phyloP scores from a whole-genome alignment of 2,113 vertebrate species.

The Drymodes brunneopygia region DNA sequence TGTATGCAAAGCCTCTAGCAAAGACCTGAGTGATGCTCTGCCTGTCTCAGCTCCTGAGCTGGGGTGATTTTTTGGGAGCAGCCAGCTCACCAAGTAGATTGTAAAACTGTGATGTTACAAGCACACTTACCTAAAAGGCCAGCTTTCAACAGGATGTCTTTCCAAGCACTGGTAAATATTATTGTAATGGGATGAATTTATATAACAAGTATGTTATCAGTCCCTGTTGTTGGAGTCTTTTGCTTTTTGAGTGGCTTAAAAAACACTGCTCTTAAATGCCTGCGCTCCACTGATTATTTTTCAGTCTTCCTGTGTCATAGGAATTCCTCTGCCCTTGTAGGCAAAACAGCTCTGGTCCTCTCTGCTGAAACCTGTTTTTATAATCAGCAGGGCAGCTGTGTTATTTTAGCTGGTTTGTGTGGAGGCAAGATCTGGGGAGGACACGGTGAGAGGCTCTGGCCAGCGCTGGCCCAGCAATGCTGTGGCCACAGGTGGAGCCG shows the following conservation, averaged over 20 bases:
- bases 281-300: neutral
- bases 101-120: neutral
- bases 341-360: slow-evolving; percentile 8
- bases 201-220: neutral
- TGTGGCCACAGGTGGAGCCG: fast-evolving
- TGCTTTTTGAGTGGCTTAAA: slow-evolving; percentile 1
- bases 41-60: neutral
- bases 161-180: slow-evolving; percentile 5
- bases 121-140: neutral
- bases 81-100: neutral
- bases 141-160: slow-evolving; percentile 5
- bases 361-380: slow-evolving; percentile 26
- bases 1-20: neutral
- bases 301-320: slow-evolving; percentile 45
- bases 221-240: neutral
- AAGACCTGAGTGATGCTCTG: neutral
- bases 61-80: neutral
- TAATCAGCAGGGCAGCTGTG: slow-evolving; percentile 23
- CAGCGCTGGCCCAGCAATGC: fast-evolving
- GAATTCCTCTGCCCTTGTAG: slow-evolving; percentile 32
- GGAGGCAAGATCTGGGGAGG: neutral
- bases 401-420: slow-evolving; percentile 47
- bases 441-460: fast-evolving
- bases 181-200: neutral
- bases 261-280: slow-evolving; percentile 11